These are phyloP conservation scores for Sprattus sprattus DNA, from an alignment of 2,113 vertebrate species.

Conservation along the genomic window DNA sequence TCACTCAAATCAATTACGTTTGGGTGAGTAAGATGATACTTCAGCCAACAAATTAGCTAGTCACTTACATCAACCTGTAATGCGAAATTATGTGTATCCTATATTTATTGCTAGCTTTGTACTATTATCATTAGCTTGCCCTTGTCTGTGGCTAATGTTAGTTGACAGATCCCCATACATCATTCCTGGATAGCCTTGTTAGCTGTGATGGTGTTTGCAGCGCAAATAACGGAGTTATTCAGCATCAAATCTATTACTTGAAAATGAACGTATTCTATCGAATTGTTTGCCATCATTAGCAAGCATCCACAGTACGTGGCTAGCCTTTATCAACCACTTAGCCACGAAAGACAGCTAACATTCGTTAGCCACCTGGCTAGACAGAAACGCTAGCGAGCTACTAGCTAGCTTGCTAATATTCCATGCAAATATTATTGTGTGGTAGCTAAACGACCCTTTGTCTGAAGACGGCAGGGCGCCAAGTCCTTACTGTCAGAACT, in stretches of 20 bases:
- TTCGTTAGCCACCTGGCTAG: constrained; percentile 11
- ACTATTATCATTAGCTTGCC: constrained; percentile 5
- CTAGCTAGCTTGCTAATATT: constrained; percentile 27
- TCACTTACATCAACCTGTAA: background rate
- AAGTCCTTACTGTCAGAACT: background rate
- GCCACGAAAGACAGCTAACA: background rate
- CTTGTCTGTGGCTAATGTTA: constrained; percentile 9
- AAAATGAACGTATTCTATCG: background rate
- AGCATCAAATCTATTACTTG: background rate
- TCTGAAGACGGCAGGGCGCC: background rate
- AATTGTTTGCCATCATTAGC: background rate
- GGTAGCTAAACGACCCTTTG: constrained; percentile 15
- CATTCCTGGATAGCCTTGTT: background rate
- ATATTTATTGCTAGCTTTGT: background rate
- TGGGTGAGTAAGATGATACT: background rate
- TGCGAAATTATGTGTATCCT: background rate
- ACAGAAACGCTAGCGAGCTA: background rate
- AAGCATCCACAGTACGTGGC: background rate
- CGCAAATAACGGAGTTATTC: background rate
- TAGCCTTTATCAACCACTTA: constrained; percentile 1
- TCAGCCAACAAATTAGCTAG: background rate
- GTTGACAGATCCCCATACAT: constrained; percentile 11
- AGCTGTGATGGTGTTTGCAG: background rate
- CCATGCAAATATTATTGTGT: constrained; percentile 14
- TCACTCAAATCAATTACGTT: background rate